Base-by-base conservation (phyloP, 2,797 vertebrate genomes). In the Gila robusta region DNA sequence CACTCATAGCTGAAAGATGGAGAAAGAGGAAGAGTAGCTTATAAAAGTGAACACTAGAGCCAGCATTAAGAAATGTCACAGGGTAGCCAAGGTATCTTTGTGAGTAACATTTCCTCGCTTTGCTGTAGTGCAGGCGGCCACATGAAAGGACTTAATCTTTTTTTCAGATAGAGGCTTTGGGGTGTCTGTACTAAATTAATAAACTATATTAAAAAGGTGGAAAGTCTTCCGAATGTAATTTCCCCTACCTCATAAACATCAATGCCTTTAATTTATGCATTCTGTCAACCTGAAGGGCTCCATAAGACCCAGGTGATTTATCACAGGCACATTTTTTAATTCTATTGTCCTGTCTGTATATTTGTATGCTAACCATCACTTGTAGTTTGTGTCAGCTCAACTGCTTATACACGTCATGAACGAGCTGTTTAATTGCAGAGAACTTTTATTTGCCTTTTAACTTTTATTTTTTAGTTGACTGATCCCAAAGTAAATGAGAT, bases 31-130 rank as follows among this genome's bases (percentile, higher is more conserved):
- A 19, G 14, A 69, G n/a, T 3, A 41, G 56, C 56, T 74, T 81
- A 54, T 35, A 26, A 26, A 66, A 32, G 12, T 28, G 74, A 56
- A 17, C 52, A 83, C 9, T 26, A 47, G 21, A 76, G 35, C n/a
- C 39, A 28, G 37, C 23, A 71, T 23, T 71, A 54, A 37, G 72
- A 81, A 82, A 88, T 82, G 79, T 82, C 79, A 72, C 41, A 52
- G 52, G 26, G 26, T 39, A 82, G 32, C 78, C 73, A 21, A 71
- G 71, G 71, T 82, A 79, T 72, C 76, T 82, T 82, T 73, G 41
- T 71, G 21, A 72, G 19, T 37, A 23, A 54, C 37, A 69, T 76
- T 59, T 66, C 41, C 11, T 41, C 11, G 1, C 56, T 54, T 73
- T 73, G 21, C 73, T 79, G 37, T 32, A 17, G 23, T 39, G 39